Evolutionary conservation across 2,797 vertebrate genomes (phyloP), one percentile per base, ranked within the genome.

Genomic region (Chloroceryle inda): DNA sequence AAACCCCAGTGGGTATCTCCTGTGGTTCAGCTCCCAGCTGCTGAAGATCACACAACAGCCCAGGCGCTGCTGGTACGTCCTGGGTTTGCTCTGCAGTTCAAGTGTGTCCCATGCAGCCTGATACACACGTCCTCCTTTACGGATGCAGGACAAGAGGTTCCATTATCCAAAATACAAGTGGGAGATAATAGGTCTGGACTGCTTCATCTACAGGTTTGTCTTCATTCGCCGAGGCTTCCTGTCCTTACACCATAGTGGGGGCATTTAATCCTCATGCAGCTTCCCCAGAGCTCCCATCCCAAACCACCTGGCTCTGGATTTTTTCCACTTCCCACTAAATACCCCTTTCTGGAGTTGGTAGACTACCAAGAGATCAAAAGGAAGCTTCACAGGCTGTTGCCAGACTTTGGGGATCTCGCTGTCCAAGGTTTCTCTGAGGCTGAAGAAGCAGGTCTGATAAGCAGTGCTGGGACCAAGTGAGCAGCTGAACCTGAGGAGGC

Each of bases 31-130:
- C 73, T 87, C 50, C 80, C 5, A 9, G 47, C 9, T 84, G 81
- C 91, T 73, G 90, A 68, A 67, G 73, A 75, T 73, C 79, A 38
- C 40, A 56, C 1, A 2, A 26, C 79, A 78, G 80, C 64, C 69
- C 61, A 0, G 3, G 26, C 2, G 4, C 71, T 91, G 88, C 86
- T 0, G 2, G 49, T 47, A 6, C 7, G 0, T 63, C 53, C 62
- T 61, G 44, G 22, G 33, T 85, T 85, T 61, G 67, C 68, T 92
- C 87, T 88, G 78, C 83, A 37, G 18, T 71, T 69, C 15, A 12
- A 20, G 68, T 9, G 33, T 69, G 69, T 58, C 94, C 84, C 77
- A 14, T 40, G n/a, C 2, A 3, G 66, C 56, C 56, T 1, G 1
- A 75, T 64, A 13, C 29, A 16, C 16, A 2, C 2, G 2, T 47